Conservation (phyloP, 2,888 invertebrate species). For the Allygus modestus region DNA sequence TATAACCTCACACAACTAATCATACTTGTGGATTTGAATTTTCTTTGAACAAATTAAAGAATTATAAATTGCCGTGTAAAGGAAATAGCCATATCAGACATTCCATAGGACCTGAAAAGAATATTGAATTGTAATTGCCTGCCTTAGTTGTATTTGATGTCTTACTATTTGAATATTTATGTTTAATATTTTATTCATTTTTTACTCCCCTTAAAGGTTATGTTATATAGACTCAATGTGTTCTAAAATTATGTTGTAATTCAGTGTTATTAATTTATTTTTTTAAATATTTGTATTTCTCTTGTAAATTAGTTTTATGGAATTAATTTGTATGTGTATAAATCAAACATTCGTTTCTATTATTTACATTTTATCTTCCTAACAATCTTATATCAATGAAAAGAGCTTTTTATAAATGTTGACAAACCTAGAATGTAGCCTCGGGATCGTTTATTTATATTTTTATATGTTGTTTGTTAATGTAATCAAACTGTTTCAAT, state of each 20-base stretch:
- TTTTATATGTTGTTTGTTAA: conserved; percentile 44
- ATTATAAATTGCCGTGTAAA: background rate
- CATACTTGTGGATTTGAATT: too few species aligned
- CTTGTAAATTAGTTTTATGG: background rate
- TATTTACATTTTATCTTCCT: background rate
- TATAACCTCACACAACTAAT: too few species aligned
- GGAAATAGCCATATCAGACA: conserved; percentile 32
- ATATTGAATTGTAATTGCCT: background rate
- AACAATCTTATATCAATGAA: conserved; percentile 11
- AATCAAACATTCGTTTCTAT: background rate
- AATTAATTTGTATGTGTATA: too few species aligned
- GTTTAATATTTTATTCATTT: background rate
- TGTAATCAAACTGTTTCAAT: background rate
- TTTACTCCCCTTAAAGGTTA: background rate
- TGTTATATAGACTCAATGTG: background rate
- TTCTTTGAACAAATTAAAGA: too few species aligned
- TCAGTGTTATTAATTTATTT: background rate
- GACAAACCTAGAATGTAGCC: conserved; percentile 36
- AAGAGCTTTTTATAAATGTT: conserved; percentile 54
- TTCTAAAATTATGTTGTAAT: background rate
- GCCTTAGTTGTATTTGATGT: background rate
- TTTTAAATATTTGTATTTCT: background rate
- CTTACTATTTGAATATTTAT: background rate
- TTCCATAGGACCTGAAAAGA: background rate
- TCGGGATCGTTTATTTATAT: conserved; percentile 43